Evolutionary conservation across 2,113 vertebrate species (phyloP).

Genomic region (Camelus bactrianus): DNA sequence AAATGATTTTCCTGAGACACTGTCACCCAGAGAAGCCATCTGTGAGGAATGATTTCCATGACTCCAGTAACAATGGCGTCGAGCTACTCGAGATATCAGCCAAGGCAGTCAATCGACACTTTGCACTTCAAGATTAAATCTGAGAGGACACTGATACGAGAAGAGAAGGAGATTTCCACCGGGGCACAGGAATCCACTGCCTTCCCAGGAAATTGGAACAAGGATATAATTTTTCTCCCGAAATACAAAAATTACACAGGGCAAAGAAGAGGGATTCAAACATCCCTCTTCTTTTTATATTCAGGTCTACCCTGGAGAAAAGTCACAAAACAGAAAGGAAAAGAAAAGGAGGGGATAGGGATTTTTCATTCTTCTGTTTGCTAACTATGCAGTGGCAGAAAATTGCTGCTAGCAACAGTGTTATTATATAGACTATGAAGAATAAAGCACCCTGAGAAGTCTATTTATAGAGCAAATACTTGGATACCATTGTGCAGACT

Average conservation of each 20-base stretch:
- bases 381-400: background rate
- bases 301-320: conserved; percentile 40
- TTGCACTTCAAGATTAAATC: background rate
- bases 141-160: background rate
- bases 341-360: background rate
- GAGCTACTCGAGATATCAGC: background rate
- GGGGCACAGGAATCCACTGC: background rate
- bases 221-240: background rate
- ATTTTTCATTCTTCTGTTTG: conserved; percentile 53
- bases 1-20: background rate
- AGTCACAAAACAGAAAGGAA: conserved; percentile 45
- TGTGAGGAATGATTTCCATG: background rate
- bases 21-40: background rate
- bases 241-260: background rate
- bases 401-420: background rate
- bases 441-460: conserved; percentile 32
- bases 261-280: background rate
- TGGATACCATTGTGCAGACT: background rate
- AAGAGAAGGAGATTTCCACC: background rate
- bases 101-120: background rate
- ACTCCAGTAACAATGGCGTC: background rate
- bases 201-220: conserved; percentile 33
- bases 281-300: background rate
- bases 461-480: conserved; percentile 55
- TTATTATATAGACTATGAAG: conserved; percentile 49